These are phyloP conservation scores for Phylloscopus trochiloides DNA, from an alignment of 2,113 vertebrate genomes.

Conservation along the genomic window DNA sequence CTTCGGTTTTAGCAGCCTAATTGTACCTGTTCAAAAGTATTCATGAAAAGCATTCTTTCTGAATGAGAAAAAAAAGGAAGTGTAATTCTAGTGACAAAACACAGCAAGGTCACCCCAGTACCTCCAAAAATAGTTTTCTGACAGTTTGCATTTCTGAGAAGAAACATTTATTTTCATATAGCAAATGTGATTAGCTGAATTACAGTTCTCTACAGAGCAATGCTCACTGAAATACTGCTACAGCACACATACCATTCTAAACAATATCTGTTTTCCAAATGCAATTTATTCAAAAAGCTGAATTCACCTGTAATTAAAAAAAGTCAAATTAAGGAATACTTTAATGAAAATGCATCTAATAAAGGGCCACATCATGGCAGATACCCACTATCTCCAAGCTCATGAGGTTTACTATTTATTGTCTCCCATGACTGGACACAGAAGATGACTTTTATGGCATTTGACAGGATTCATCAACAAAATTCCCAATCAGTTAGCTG, in stretches of 20 bases:
- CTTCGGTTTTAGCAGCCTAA: not conserved
- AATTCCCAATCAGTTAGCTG: not conserved
- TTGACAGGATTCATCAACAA: not conserved
- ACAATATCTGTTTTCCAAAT: not conserved
- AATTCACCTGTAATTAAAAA: not conserved
- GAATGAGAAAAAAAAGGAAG: not conserved
- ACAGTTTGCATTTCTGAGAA: not conserved
- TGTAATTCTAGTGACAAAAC: not conserved
- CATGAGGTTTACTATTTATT: accelerated
- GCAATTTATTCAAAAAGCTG: not conserved
- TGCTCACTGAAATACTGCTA: not conserved
- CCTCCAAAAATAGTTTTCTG: not conserved
- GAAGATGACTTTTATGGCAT: not conserved
- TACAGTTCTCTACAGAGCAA: not conserved
- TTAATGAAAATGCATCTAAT: not conserved
- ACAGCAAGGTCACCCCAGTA: accelerated
- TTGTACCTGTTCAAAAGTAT: not conserved
- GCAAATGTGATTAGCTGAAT: not conserved
- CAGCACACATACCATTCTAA: not conserved
- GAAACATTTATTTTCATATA: not conserved
- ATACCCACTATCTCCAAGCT: not conserved
- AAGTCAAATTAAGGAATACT: not conserved
- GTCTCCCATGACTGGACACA: not conserved
- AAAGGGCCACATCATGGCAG: not conserved
- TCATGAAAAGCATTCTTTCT: not conserved